These are phyloP conservation scores for Acholoe squamosa DNA, from an alignment of 2,888 invertebrate genomes.

Conservation along the genomic window DNA sequence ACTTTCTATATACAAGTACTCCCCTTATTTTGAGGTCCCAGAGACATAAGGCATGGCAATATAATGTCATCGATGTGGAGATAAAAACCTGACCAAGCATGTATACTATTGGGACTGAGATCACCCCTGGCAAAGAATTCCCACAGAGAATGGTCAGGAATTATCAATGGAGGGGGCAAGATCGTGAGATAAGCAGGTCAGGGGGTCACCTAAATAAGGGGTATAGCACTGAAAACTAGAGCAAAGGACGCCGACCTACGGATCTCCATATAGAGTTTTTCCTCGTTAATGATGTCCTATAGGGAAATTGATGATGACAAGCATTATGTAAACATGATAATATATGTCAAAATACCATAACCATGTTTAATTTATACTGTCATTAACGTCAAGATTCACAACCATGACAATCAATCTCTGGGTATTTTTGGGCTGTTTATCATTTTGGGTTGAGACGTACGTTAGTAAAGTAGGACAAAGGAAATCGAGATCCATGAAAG, in stretches of 20 bases:
- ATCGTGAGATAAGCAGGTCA: not conserved
- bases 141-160: constrained; percentile 5
- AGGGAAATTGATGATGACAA: too few relatives aligned
- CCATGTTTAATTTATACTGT: too few relatives aligned
- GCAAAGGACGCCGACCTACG: not conserved
- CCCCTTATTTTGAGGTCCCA: not conserved
- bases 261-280: not conserved
- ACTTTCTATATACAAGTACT: not conserved
- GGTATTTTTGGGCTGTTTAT: too few relatives aligned
- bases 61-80: not conserved
- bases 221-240: not conserved
- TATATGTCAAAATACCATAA: too few relatives aligned
- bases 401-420: too few relatives aligned
- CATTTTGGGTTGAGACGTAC: too few relatives aligned
- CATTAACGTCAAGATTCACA: too few relatives aligned
- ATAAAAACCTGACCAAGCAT: not conserved
- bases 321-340: too few relatives aligned
- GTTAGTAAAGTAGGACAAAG: too few relatives aligned
- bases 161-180: not conserved
- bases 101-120: not conserved
- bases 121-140: not conserved
- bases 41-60: not conserved
- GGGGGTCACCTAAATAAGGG: not conserved
- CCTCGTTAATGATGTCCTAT: too few relatives aligned
- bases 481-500: too few relatives aligned